Evolutionary conservation across 2,888 invertebrate genomes (phyloP).

Genomic region (Orthosia gothica): DNA sequence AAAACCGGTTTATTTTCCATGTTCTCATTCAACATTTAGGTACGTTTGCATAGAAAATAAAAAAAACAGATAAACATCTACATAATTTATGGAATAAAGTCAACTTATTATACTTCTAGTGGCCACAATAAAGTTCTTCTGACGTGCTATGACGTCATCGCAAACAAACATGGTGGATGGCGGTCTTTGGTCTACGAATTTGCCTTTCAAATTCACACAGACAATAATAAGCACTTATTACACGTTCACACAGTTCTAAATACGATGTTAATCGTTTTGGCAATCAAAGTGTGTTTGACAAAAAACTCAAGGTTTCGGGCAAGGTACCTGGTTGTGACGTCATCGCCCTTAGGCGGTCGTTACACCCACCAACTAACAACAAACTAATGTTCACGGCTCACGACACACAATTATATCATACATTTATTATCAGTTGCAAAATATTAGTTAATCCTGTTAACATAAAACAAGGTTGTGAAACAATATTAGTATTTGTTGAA

Average conservation of each 20-base stretch:
- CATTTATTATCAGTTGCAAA: constrained; percentile 38
- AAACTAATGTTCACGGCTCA: constrained; percentile 35
- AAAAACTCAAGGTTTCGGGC: constrained; percentile 75
- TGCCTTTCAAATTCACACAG: constrained; percentile 68
- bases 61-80: constrained; percentile 42
- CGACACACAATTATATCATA: constrained; percentile 47
- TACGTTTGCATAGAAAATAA: constrained; percentile 38
- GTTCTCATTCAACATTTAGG: constrained; percentile 38
- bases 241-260: constrained; percentile 76
- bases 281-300: constrained; percentile 74
- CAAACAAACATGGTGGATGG: constrained; percentile 61
- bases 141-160: constrained; percentile 62
- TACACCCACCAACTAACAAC: constrained; percentile 45
- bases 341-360: constrained; percentile 58
- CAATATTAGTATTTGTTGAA: constrained; percentile 28
- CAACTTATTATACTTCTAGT: constrained; percentile 60
- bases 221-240: constrained; percentile 69
- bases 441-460: constrained; percentile 27
- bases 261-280: constrained; percentile 74
- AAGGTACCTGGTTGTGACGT: constrained; percentile 69
- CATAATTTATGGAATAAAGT: constrained; percentile 68
- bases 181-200: constrained; percentile 57
- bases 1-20: constrained; percentile 27
- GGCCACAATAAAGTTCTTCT: constrained; percentile 47
- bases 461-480: constrained; percentile 32